Base-by-base conservation (phyloP, 2,797 vertebrate species). In the Sebastiscus albofasciatus region DNA sequence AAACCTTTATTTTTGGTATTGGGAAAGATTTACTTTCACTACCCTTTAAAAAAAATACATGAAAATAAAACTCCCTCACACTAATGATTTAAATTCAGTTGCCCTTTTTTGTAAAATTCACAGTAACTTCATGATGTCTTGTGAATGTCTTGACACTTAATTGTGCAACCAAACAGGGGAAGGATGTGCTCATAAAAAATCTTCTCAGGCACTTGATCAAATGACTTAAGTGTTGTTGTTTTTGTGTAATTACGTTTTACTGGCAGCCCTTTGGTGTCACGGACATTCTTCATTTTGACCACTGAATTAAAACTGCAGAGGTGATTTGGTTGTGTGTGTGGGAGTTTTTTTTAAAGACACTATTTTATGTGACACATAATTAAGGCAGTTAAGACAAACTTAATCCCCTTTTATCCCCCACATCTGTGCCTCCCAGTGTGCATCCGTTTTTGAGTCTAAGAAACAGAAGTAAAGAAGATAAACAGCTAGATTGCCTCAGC, bases 281-380 rank as follows among this genome's bases (percentile, higher is more conserved):
- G 9, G 60, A 68, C 74, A 79, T 78, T 84, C 70, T 60, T 73
- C 33, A 70, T 46, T 79, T 70, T 67, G 79, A 82, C 72, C 73
- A 61, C 69, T 49, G 55, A 64, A 33, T 78, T 60, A 10, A 85
- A 85, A 77, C 60, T 73, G 22, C 49, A 56, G 59, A 74, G 66
- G 71, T 39, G 70, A 80, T 72, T n/a, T 60, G 33, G 49, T 80
- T 78, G 42, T 66, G 54, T 56, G 42, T 68, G 77, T 64, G 56
- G 12, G 58, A 42, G 33, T 58, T 73, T 75, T 73, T 73, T 68
- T 80, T 59, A 36, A 80, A 75, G 34, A 31, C 42, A 34, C 6
- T 13, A 5, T 77, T 85, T 81, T 74, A 82, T 72, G 34, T 72
- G 73, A 72, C 42, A 79, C 56, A 75, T 81, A 75, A 77, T 77